These are phyloP conservation scores for Eupithecia pulchellata DNA, from an alignment of 2,888 invertebrate genomes.

Conservation along the genomic window DNA sequence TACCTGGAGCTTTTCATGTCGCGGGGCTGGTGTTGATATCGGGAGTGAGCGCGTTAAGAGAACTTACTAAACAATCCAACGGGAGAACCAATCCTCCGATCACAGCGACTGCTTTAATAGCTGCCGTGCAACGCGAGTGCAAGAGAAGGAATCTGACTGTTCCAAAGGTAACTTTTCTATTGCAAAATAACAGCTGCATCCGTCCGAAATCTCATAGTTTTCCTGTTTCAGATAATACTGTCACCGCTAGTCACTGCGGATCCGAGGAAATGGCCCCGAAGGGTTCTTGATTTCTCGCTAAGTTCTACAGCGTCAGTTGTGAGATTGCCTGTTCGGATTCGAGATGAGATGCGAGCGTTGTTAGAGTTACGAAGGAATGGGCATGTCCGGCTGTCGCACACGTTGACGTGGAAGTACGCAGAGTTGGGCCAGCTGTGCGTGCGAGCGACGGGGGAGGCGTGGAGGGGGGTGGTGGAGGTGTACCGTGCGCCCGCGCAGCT, in stretches of 20 bases:
- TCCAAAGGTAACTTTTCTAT: constrained; percentile 62
- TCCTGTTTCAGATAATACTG: constrained; percentile 65
- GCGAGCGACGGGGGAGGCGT: constrained; percentile 68
- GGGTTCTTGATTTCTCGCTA: constrained; percentile 55
- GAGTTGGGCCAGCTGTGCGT: constrained; percentile 70
- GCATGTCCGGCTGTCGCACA: constrained; percentile 64
- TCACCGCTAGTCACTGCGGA: constrained; percentile 76
- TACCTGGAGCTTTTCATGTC: constrained; percentile 86
- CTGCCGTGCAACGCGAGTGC: constrained; percentile 71
- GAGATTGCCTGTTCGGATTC: constrained; percentile 63
- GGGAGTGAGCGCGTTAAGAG: constrained; percentile 86
- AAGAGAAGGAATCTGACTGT: constrained; percentile 73
- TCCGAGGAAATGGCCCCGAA: constrained; percentile 76
- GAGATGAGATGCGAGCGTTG: constrained; percentile 69
- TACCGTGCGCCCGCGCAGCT: constrained; percentile 73
- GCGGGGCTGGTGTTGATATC: constrained; percentile 88
- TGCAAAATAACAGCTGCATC: not conserved
- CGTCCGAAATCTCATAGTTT: constrained; percentile 12
- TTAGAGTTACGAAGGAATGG: constrained; percentile 66
- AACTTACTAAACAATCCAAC: constrained; percentile 83
- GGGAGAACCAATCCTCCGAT: constrained; percentile 66
- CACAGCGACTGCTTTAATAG: constrained; percentile 76
- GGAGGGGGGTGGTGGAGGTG: constrained; percentile 62
- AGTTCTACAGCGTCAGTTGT: constrained; percentile 57
- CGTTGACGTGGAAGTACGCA: constrained; percentile 76